Evolutionary conservation across 1,140 invertebrate genomes (phyloP), one percentile per base, ranked within the genome.

Genomic region (Chelonus insularis): DNA sequence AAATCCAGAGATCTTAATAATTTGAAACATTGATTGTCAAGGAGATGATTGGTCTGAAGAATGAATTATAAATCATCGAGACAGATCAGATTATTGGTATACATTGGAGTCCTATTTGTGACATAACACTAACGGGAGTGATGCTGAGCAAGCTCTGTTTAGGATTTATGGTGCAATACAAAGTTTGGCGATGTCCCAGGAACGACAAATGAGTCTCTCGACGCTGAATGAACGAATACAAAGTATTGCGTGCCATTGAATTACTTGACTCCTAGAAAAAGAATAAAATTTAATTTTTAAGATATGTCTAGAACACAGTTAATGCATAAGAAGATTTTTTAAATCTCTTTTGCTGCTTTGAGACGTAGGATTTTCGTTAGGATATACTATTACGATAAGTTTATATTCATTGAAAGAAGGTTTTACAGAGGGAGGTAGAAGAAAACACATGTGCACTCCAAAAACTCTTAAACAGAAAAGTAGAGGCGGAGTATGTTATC

Each of bases 121-220:
- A 52, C 50, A 52, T 29, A 52, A 52, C 36, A 36, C 50, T 29
- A 37, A 20, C 14, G 50, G 50, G 50, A 52, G 36, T 52, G 50
- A 52, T 52, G 50, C 21, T n/a, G 29, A 14, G 29, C 50, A 36
- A 52, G 11, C 32, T 52, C 50, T 25, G 21, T 52, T 29, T 36
- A 52, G 50, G 50, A 52, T 52, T 52, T 52, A 52, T 52, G 50
- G 73, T 73, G 75, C 72, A 78, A 78, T 78, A 78, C 72, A 57
- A 66, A 60, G 60, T 71, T 72, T 76, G 76, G 76, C 74, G 68
- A 51, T 64, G 68, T 60, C 67, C 74, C 76, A 78, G 57, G 29
- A 12, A 55, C 65, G 61, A 55, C 62, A 62, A 66, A 67, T 57
- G 62, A 62, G 64, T 70, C 66, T 64, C 63, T 68, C 67, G 70